Percentiles rank a stretch among this genome's conserved stretches.
Evolutionary conservation across 2,888 invertebrate genomes (phyloP).

Genomic region (Cancer borealis): DNA sequence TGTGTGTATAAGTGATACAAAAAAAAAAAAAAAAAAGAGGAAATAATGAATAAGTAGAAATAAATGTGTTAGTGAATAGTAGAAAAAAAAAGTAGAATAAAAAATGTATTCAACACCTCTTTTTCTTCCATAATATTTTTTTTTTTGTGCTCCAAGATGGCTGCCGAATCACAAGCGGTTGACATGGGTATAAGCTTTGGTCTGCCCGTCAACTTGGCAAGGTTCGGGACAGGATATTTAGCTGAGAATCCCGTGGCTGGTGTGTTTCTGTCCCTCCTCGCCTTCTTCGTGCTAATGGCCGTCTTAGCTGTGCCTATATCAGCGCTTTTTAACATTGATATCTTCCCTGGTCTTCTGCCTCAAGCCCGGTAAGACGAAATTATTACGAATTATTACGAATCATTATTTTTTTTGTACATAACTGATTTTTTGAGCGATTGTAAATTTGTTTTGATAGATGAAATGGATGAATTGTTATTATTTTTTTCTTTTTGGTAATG

Average conservation of each 20-base stretch:
- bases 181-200: conserved; percentile 31
- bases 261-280: conserved; percentile 60
- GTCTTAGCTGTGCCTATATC: conserved; percentile 61
- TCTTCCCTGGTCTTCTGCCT: conserved; percentile 55
- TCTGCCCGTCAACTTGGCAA: conserved; percentile 56
- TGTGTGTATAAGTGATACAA: not conserved
- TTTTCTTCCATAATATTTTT: no score
- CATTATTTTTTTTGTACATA: not conserved
- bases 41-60: not conserved
- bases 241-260: conserved; percentile 57
- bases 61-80: not conserved
- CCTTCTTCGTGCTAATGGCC: conserved; percentile 66
- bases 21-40: not conserved
- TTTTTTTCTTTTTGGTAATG: no score
- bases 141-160: not conserved
- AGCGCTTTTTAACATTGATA: conserved; percentile 43
- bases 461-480: no score
- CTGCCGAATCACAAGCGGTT: not conserved
- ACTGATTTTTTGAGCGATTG: not conserved
- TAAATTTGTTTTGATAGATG: no score
- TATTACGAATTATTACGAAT: no score
- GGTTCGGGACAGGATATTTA: conserved; percentile 50
- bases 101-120: no score
- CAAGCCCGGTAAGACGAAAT: conserved; percentile 26
- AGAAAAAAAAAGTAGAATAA: no score